phyloP scores from a whole-genome alignment of 2,797 vertebrate genomes.

The Acestrorhynchus altus region DNA sequence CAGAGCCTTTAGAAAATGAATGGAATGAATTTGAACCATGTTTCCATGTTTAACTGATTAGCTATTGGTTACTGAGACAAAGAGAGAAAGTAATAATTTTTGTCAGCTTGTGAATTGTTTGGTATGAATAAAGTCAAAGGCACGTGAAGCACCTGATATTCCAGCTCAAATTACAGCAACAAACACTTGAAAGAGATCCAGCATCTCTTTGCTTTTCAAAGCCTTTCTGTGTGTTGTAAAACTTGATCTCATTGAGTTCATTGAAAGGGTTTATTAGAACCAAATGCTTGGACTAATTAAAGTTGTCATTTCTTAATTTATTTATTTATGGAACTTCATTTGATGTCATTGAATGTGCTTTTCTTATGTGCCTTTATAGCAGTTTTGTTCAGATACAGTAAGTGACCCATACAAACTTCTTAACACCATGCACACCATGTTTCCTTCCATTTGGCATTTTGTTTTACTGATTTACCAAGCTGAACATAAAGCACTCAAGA shows the following conservation, averaged over 20 bases:
- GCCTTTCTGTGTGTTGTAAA: background rate
- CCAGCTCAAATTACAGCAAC: background rate
- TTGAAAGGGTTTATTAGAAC: constrained; percentile 10
- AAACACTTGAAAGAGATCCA: background rate
- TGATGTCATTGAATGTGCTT: background rate
- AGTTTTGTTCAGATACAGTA: no score
- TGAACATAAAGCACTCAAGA: no score
- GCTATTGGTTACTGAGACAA: constrained; percentile 4
- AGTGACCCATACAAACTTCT: background rate
- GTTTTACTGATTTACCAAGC: no score
- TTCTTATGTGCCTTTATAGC: no score
- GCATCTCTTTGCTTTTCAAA: background rate
- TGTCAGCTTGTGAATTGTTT: constrained; percentile 57
- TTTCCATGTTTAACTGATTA: constrained; percentile 4
- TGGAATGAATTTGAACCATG: constrained; percentile 14
- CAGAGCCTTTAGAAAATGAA: constrained; percentile 42
- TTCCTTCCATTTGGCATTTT: no score
- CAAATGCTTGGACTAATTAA: background rate
- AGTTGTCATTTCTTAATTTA: background rate
- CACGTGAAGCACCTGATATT: constrained; percentile 1
- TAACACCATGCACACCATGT: background rate
- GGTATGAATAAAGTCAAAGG: constrained; percentile 17
- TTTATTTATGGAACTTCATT: background rate
- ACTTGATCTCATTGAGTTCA: constrained; percentile 8
- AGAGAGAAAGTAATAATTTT: constrained; percentile 18